Evolutionary conservation across 2,888 invertebrate species (phyloP).

Genomic region (Cremastobaeus sp.): DNA sequence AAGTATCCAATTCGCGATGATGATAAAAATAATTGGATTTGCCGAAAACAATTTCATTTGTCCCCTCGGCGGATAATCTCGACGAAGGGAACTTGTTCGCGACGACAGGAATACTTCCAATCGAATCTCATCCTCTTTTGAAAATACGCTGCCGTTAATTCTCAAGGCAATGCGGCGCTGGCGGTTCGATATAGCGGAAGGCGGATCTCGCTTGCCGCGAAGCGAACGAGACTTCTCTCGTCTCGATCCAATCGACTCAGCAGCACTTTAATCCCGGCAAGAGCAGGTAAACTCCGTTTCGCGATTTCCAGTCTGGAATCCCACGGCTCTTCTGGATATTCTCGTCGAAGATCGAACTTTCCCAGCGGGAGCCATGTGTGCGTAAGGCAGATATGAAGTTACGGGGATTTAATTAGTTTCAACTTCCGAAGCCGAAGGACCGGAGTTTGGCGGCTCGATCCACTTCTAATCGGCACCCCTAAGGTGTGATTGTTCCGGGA

Average conservation of each 20-base stretch:
- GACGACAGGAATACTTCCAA: conserved; percentile 57
- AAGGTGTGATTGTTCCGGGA: conserved; percentile 75
- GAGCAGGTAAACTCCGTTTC: conserved; percentile 59
- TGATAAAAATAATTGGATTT: conserved; percentile 58
- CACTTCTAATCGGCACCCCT: conserved; percentile 71
- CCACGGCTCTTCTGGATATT: conserved; percentile 50
- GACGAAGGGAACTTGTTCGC: conserved; percentile 50
- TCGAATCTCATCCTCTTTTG: conserved; percentile 57
- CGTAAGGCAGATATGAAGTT: conserved; percentile 77
- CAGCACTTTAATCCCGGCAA: conserved; percentile 60
- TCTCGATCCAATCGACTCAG: conserved; percentile 57
- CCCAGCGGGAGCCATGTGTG: conserved; percentile 70
- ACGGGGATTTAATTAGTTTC: conserved; percentile 77
- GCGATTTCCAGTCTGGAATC: conserved; percentile 39
- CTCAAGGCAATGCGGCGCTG: conserved; percentile 52
- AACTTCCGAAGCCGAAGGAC: conserved; percentile 68
- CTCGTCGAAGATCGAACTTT: conserved; percentile 69
- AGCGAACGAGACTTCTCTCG: conserved; percentile 56
- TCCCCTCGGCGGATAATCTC: conserved; percentile 53
- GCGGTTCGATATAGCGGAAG: conserved; percentile 46
- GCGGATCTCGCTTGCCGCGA: conserved; percentile 55
- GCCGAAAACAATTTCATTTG: conserved; percentile 56
- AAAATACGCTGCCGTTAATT: conserved; percentile 57
- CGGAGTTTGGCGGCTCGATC: conserved; percentile 59
- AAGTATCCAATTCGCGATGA: conserved; percentile 40